phyloP scores from a whole-genome alignment of 2,888 invertebrate genomes.

The Macrostomum cliftonense region DNA sequence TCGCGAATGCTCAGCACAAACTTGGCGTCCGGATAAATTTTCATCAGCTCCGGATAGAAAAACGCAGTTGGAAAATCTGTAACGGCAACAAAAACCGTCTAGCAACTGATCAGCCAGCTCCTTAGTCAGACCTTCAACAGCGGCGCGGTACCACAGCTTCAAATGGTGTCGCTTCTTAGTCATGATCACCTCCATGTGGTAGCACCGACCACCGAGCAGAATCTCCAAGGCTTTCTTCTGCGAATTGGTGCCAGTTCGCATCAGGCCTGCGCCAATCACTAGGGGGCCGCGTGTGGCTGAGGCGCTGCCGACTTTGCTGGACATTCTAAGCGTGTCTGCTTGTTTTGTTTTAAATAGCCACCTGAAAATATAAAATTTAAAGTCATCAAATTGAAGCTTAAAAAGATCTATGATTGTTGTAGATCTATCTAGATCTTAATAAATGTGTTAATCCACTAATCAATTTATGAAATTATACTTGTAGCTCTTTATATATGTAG shows the following conservation, averaged over 20 bases:
- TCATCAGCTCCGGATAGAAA: constrained; percentile 9
- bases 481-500: too few species aligned
- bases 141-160: neutral
- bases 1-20: constrained; percentile 6
- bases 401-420: too few species aligned
- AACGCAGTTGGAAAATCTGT: constrained; percentile 4
- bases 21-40: constrained; percentile 11
- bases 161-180: neutral
- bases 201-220: constrained; percentile 1
- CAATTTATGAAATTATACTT: too few species aligned
- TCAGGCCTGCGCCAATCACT: constrained; percentile 8
- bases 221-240: constrained; percentile 3
- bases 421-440: too few species aligned
- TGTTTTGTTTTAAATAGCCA: too few species aligned
- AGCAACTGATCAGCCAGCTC: neutral
- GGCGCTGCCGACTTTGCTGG: too few species aligned
- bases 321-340: too few species aligned
- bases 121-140: neutral
- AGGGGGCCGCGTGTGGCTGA: too few species aligned
- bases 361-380: too few species aligned
- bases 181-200: constrained; percentile 5
- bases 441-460: too few species aligned
- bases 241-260: constrained; percentile 7
- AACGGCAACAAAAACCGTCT: neutral
- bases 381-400: too few species aligned